Evolutionary conservation across 1,140 invertebrate genomes (phyloP), one percentile per base, ranked within the genome.

Genomic region (Andrena cerasifolii): DNA sequence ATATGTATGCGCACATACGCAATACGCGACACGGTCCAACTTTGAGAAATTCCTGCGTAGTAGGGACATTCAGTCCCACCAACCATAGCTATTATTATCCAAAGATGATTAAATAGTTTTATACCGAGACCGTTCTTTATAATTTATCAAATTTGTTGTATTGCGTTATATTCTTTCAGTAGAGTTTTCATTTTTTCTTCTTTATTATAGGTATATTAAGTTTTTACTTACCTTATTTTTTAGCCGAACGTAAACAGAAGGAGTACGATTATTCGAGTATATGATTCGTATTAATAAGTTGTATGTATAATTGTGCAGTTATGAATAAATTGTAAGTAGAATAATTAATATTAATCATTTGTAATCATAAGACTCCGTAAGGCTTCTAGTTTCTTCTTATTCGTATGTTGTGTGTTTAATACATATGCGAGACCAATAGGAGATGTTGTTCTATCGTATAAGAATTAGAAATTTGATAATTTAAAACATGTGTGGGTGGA

Each of bases 31-130:
- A 53, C 2, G 24, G 6, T 26, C 10, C 6, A 40, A n/a, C 33
- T 12, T 54, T 33, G 21, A 54, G 24, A 43, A 54, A 67, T 75
- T 45, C 28, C 62, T 43, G 56, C 33, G 1, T 16, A 45, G 26
- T 24, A 26, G n/a, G n/a, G n/a, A 66, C 5, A 54, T 45, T 54
- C 72, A 75, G 12, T 56, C 8, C 3, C 33, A 33, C 61, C 62
- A 75, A 75, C 72, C 14, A 18, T 54, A 66, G 2, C 24, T 21
- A 28, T 16, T 0, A 5, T 43, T 14, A 45, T 3, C 12, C 18
- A 21, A 10, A 12, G 7, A 68, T 18, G 8, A 51, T 21, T 49
- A 36, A 68, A 49, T 18, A 21, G 8, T 33, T 54, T 68, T 31
- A 18, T 26, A 2, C 24, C n/a, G n/a, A n/a, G n/a, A n/a, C n/a